Evolutionary conservation across 2,113 vertebrate genomes (phyloP), one percentile per base, ranked within the genome.

Genomic region (Anser brachyrhynchus): DNA sequence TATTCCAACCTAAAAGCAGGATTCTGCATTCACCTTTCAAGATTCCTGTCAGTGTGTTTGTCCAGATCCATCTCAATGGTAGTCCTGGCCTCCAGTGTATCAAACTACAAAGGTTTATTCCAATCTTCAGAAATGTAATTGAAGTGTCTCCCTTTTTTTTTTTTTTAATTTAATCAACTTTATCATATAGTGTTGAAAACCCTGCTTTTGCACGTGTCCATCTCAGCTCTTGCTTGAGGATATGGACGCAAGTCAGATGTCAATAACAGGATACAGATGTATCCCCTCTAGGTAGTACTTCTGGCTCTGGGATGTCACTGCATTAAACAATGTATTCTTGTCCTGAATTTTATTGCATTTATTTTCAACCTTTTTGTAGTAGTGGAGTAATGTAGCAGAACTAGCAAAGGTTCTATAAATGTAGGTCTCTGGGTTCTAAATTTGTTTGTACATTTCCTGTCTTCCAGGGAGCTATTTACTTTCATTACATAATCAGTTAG

Each of bases 221-320:
- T 59, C 62, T 61, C 52, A 11, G n/a, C 22, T 72, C 12, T 61
- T 66, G 26, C 31, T 66, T 61, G 28, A 70, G n/a, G 29, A 75
- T 70, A 33, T 15, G 65, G 62, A 65, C 51, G 15, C 67, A 64
- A 57, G 55, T 79, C 67, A 64, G 55, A 6, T 58, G 57, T 25
- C 61, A 69, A 3, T 72, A n/a, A 39, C 4, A 17, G 37, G 9
- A 28, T 3, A 21, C 19, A 46, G 54, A 15, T 0, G 0, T 41
- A 33, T 41, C 41, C 25, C 22, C 39, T 57, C 25, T 26, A 44
- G 59, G 33, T 54, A 31, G 19, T 76, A 58, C 31, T 81, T 81
- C 33, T 51, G 55, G 57, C 41, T 52, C 79, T 82, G 33, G 21
- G 49, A 31, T 70, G 9, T 49, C 55, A 69, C 3, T 85, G 74